A percentile compares a stretch with the other conserved stretches of the same genome.
phyloP scores from a whole-genome alignment of 2,113 vertebrate species.

The Phycodurus eques region DNA sequence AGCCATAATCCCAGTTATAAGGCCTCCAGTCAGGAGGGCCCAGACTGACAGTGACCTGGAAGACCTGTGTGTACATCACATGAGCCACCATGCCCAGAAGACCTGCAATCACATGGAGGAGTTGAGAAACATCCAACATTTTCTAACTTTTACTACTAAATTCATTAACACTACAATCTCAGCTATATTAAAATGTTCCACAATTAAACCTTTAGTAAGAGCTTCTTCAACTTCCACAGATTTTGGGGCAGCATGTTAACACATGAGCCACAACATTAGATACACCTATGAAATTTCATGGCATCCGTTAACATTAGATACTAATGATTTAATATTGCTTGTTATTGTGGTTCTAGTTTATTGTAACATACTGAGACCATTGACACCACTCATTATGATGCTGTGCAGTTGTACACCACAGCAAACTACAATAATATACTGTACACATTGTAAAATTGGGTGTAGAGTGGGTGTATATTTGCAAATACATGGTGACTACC shows the following conservation, averaged over 20 bases:
- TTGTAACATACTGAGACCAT: neutral
- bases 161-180: neutral
- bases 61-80: conserved; percentile 90
- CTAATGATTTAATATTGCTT: too few species aligned
- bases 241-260: neutral
- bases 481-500: conserved; percentile 61
- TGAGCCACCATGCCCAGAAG: conserved; percentile 92
- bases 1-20: conserved; percentile 87
- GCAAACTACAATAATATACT: neutral
- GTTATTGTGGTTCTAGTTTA: neutral
- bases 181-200: neutral
- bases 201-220: neutral
- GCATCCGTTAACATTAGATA: neutral
- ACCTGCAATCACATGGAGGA: conserved; percentile 61
- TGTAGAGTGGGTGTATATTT: neutral
- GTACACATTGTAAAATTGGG: neutral
- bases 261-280: too few species aligned
- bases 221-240: neutral
- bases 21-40: conserved; percentile 92
- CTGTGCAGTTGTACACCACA: neutral
- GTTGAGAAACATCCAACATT: neutral
- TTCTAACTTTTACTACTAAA: neutral
- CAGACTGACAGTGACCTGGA: conserved; percentile 84
- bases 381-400: neutral
- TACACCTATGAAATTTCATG: too few species aligned